Conservation (phyloP, 2,113 vertebrate genomes). For the Theristicus caerulescens region DNA sequence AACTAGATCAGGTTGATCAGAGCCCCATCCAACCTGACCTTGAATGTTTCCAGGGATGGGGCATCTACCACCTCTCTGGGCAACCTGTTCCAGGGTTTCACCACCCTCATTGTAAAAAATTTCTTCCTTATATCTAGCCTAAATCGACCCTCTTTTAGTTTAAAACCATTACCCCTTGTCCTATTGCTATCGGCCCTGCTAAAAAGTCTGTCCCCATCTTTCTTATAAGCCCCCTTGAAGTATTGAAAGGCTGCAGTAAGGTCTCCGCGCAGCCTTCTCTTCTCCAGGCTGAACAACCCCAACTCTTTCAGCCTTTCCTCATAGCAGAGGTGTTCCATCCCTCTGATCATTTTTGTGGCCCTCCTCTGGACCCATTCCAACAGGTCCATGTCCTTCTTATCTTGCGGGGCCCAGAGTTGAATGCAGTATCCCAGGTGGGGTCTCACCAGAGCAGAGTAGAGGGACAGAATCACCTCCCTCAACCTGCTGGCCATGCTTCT, state of each 20-base stretch:
- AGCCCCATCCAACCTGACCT: neutral
- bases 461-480: neutral
- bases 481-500: accelerated
- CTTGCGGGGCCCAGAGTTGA: neutral
- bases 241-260: neutral
- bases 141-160: neutral
- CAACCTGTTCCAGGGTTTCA: neutral
- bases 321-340: neutral
- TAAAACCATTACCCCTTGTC: neutral
- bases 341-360: neutral
- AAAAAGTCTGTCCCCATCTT: neutral
- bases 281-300: neutral
- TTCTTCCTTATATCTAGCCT: neutral
- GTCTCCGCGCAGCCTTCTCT: neutral
- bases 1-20: neutral
- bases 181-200: neutral
- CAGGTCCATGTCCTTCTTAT: neutral
- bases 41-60: neutral
- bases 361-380: neutral
- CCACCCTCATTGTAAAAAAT: neutral
- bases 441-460: neutral
- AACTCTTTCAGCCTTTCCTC: neutral
- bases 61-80: neutral
- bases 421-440: accelerated
- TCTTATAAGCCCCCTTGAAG: neutral